phyloP scores from a whole-genome alignment of 2,113 vertebrate genomes.

The Xyliphius kryptos region DNA sequence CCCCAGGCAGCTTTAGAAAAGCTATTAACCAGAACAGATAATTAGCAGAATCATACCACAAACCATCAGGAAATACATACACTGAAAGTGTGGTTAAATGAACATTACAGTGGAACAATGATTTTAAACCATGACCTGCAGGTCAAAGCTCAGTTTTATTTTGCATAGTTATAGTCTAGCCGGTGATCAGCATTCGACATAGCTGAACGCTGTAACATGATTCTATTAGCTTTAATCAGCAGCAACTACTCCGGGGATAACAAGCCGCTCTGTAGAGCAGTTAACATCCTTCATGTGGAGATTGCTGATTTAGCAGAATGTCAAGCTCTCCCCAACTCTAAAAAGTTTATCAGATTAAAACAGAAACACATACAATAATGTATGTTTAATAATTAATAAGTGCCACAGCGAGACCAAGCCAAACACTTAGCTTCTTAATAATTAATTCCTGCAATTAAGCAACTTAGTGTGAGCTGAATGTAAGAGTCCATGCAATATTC shows the following conservation, averaged over 20 bases:
- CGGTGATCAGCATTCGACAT: conserved; percentile 43
- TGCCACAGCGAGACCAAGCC: conserved; percentile 61
- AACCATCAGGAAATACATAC: no score
- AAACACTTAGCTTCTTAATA: conserved; percentile 76
- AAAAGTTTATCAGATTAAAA: conserved; percentile 72
- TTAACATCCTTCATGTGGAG: conserved; percentile 68
- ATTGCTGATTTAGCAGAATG: conserved; percentile 72
- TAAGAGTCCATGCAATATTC: conserved; percentile 69
- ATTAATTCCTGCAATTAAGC: conserved; percentile 74
- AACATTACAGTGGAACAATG: no score
- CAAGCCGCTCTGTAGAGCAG: conserved; percentile 77
- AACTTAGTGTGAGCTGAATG: conserved; percentile 65
- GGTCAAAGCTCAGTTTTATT: no score
- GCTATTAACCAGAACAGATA: no score
- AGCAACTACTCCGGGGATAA: conserved; percentile 67
- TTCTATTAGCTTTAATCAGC: conserved; percentile 76
- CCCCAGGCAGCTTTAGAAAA: no score
- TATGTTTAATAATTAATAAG: conserved; percentile 63
- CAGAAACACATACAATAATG: conserved; percentile 80
- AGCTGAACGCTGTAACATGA: conserved; percentile 66
- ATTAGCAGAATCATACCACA: no score
- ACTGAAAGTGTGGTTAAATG: no score
- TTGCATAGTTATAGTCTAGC: conserved; percentile 39
- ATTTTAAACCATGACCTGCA: no score
- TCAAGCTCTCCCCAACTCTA: conserved; percentile 42